Base-by-base conservation (phyloP, 2,888 invertebrate species). In the Tigriopus californicus region DNA sequence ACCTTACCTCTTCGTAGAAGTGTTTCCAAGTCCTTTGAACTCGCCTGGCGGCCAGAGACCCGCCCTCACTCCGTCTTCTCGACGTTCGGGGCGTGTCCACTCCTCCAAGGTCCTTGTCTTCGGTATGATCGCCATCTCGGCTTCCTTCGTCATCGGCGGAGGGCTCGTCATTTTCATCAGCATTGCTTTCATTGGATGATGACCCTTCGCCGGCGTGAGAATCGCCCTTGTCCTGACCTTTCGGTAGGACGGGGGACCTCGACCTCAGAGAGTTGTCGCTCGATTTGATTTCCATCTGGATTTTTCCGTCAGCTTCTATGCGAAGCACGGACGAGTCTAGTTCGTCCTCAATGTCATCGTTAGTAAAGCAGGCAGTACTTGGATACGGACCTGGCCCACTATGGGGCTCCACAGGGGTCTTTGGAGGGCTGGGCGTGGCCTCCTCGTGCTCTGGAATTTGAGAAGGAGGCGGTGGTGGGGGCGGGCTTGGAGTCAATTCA, bases 11-110 rank as follows among this genome's bases (percentile, higher is more conserved):
- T 49, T 58, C 46, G 48, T 58, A 58, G 40, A 58, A 58, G 33
- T 58, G 58, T 33, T 58, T 47, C 58, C 58, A 58, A 10, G 58
- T 58, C 22, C 58, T 24, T 20, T 58, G 58, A 47, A 58, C 40
- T 58, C 58, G 20, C 10, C 58, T n/a, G 13, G 58, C 58, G 15
- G 58, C 48, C 49, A 58, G 33, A 33, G 33, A 33, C 33, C 33
- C 33, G 33, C 33, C 33, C 33, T 33, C 33, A 33, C 33, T 24
- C 12, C 24, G 33, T 33, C 33, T 33, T 33, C 33, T 3, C 3
- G 33, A 33, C 33, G 33, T 33, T 33, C 33, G 33, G 33, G 33
- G 33, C 33, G 33, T 33, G 3, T 33, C 33, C 33, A 33, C 8
- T 3, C 33, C 33, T 33, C 4, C 33, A 33, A 33, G 33, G 33